A percentile compares a stretch with the other conserved stretches of the same genome.
Evolutionary conservation across 2,797 vertebrate species (phyloP).

Genomic region (Microtus californicus): DNA sequence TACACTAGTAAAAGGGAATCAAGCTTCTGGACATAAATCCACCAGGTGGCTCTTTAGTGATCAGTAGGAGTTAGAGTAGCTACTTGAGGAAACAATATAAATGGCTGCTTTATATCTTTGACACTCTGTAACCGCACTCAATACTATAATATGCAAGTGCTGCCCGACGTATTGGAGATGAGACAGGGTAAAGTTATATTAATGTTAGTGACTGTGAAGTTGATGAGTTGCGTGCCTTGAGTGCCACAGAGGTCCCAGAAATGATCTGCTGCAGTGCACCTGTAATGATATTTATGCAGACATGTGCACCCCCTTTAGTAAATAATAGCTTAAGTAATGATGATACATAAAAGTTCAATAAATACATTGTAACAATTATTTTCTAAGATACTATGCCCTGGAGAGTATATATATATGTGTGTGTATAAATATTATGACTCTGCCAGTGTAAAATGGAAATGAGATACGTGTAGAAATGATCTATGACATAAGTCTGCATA

Average conservation of each 20-base stretch:
- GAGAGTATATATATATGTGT: background rate
- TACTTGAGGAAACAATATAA: background rate
- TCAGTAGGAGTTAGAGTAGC: background rate
- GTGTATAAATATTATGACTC: background rate
- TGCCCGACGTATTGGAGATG: background rate
- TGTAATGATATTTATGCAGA: background rate
- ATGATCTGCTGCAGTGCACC: background rate
- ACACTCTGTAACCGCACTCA: background rate
- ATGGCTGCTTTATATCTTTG: background rate
- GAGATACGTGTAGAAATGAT: background rate
- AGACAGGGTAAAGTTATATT: background rate
- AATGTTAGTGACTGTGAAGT: background rate
- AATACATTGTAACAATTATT: constrained; percentile 8
- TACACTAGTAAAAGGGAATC: no score
- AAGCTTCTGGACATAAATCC: background rate
- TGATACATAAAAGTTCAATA: constrained; percentile 45
- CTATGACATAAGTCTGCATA: background rate
- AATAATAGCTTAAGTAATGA: constrained; percentile 41
- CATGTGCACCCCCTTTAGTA: background rate
- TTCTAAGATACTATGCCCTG: background rate
- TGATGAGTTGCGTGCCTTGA: constrained; percentile 36
- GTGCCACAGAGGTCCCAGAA: background rate
- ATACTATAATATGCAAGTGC: background rate
- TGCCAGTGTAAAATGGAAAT: constrained; percentile 4
- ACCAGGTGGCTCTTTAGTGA: background rate